Base-by-base conservation (phyloP, 1,140 invertebrate species). In the Heliconius eleuchia region DNA sequence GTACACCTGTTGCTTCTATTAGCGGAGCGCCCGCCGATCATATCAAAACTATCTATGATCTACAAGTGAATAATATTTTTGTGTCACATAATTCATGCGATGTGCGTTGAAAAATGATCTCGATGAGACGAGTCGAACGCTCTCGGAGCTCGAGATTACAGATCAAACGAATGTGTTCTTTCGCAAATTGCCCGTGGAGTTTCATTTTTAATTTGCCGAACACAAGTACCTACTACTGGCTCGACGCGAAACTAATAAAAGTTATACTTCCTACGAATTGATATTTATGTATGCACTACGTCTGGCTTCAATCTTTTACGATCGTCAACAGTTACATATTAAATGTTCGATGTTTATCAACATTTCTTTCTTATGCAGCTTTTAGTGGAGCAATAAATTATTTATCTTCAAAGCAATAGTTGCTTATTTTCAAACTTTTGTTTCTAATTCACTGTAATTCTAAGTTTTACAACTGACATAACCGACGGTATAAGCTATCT, bases 261-360 rank as follows among this genome's bases (percentile, higher is more conserved):
- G 80, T 87, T 87, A 87, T 87, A 87, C 85, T 91, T 92, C 90
- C 89, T 88, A 91, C 89, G 89, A 92, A 92, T 87, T 92, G 89
- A 92, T 92, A 91, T 91, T 89, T 91, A 88, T 88, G 87, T 86
- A 87, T 86, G 88, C 86, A 88, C 84, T 87, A 85, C 85, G 92
- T 90, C 92, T 92, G 91, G 92, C 86, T 89, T 92, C 88, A 88
- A 91, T 92, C 88, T 89, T 94, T 94, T 94, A 94, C 85, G 92
- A 92, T 92, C 89, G 88, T 92, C 92, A 92, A 94, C 91, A 93
- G 92, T 94, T 94, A 93, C 91, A 94, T 93, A 93, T 94, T 94
- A 92, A 94, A 93, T 94, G 89, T 93, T 91, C 92, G 90, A 93
- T 92, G 92, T 94, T 94, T 94, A 94, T 94, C 92, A 94, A 94